Base-by-base conservation (phyloP, 1,140 invertebrate genomes). In the Bombus pascuorum region DNA sequence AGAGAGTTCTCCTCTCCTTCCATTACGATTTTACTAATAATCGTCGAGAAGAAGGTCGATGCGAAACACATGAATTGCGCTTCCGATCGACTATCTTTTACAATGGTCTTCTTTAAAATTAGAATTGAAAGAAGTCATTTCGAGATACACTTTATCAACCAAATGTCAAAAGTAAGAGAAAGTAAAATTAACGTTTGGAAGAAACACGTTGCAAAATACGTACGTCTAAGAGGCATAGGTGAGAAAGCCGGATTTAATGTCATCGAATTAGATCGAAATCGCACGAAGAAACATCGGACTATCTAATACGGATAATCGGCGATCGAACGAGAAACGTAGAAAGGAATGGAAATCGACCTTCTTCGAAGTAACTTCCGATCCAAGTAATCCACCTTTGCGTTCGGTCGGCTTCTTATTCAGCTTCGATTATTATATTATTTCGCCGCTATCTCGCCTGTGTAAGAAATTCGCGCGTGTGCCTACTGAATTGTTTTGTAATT, bases 361-460 rank as follows among this genome's bases (percentile, higher is more conserved):
- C 44, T 75, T 80, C 78, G 34, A 81, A 39, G 2, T 28, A 44
- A 84, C 6, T 44, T n/a, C 32, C 70, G 32, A 28, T 42, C 57
- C 83, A 72, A 78, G 59, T 65, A 78, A 84, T 32, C 53, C 39
- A 84, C 32, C 47, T 18, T 18, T 75, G 73, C 81, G 85, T 86
- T 86, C 80, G 73, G 80, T 83, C 85, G 44, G 84, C 84, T 85
- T 85, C 75, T 87, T 86, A 77, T 83, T 79, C 79, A 85, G 84
- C 84, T 85, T 85, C 79, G 70, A 85, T 81, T 81, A 85, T 85
- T 77, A 47, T 80, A 81, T 85, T 85, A 85, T 85, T 85, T 85
- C 86, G 87, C 89, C 83, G 89, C 89, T 90, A 90, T 85, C 28
- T 59, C 82, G 89, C 89, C 89, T 90, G 89, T 89, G 89, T 90